Conservation (phyloP, 2,797 vertebrate species). For the Arrhamphus sclerolepis region DNA sequence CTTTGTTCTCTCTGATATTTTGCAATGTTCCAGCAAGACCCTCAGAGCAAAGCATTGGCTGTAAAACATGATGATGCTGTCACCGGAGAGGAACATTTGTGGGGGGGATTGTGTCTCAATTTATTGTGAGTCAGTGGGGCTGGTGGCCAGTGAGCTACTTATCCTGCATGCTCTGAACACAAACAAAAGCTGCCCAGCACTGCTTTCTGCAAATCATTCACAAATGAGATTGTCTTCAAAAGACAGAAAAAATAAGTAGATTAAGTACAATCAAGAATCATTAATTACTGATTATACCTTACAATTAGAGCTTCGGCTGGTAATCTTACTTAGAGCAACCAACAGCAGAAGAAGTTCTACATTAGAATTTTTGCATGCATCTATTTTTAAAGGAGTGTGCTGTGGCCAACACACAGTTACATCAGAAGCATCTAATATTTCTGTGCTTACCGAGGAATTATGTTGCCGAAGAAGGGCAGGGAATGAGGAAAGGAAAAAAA, state of each 20-base stretch:
- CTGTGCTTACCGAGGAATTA: not conserved
- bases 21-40: conserved; percentile 48
- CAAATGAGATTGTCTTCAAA: conserved; percentile 34
- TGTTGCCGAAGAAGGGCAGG: not conserved
- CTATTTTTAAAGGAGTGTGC: conserved; percentile 17
- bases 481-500: not conserved
- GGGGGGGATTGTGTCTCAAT: conserved; percentile 42
- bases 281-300: conserved; percentile 52
- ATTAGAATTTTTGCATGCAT: conserved; percentile 38
- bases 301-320: conserved; percentile 29
- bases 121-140: conserved; percentile 52
- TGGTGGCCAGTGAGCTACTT: conserved; percentile 58
- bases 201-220: conserved; percentile 43
- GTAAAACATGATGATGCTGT: conserved; percentile 47
- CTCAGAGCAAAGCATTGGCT: conserved; percentile 52
- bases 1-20: conserved; percentile 44
- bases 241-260: conserved; percentile 46
- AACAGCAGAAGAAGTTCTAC: conserved; percentile 17
- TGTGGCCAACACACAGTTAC: not conserved
- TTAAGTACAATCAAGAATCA: conserved; percentile 45
- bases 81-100: conserved; percentile 62
- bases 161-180: conserved; percentile 39
- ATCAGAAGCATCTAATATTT: conserved; percentile 5
- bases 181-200: conserved; percentile 37
- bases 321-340: conserved; percentile 29